Evolutionary conservation across 1,140 invertebrate species (phyloP).

Genomic region (Chironomus tepperi): DNA sequence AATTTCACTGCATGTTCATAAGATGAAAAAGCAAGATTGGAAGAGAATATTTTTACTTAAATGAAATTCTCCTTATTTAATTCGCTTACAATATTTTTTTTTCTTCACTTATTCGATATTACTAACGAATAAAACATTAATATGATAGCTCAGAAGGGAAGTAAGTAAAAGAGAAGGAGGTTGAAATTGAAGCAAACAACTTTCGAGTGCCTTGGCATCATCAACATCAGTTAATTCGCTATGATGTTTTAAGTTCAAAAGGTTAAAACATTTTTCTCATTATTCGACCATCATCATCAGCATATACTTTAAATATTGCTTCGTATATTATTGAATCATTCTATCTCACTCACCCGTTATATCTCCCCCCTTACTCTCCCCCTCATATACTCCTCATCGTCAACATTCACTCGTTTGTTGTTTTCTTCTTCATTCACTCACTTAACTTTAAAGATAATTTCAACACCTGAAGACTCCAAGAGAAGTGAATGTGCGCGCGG

Average conservation of each 20-base stretch:
- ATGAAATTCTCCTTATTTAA: background rate
- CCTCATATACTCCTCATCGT: too few species aligned
- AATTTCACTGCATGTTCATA: too few species aligned
- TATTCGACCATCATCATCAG: slow-evolving; percentile 8
- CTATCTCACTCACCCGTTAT: too few species aligned
- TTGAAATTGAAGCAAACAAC: background rate
- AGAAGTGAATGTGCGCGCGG: background rate
- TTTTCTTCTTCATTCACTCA: background rate
- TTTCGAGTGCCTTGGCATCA: background rate
- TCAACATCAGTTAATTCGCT: background rate
- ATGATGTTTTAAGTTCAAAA: slow-evolving; percentile 2
- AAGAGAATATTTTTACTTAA: too few species aligned
- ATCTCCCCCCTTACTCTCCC: too few species aligned
- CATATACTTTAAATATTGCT: background rate
- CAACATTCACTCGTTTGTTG: background rate
- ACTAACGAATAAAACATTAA: background rate
- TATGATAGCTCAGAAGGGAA: background rate
- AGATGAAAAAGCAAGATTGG: too few species aligned
- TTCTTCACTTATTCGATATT: background rate
- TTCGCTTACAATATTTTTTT: background rate
- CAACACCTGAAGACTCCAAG: background rate
- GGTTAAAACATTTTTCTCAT: slow-evolving; percentile 22
- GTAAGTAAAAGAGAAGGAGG: background rate
- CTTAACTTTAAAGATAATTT: slow-evolving; percentile 10
- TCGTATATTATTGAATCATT: background rate